These are phyloP conservation scores for Brachyalestes nurse DNA, from an alignment of 2,797 vertebrate genomes.

Conservation along the genomic window DNA sequence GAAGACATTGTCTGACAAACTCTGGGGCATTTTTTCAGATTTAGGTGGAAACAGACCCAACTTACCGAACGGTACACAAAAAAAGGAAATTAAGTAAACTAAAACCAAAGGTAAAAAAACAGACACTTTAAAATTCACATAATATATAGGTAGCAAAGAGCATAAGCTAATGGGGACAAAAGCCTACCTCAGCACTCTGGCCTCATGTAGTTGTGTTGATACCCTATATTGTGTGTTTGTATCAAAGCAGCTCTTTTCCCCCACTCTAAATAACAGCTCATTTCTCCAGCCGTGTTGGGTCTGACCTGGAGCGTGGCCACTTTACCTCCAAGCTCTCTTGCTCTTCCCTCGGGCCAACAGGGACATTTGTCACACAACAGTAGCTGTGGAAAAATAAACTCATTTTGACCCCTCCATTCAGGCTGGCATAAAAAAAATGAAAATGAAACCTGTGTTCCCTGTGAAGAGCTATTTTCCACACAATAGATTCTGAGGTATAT, in stretches of 20 bases:
- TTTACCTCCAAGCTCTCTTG: conserved; percentile 34
- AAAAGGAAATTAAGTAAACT: background rate
- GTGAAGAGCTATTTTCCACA: conserved; percentile 42
- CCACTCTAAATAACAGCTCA: conserved; percentile 50
- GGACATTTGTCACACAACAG: conserved; percentile 62
- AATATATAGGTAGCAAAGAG: background rate
- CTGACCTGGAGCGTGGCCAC: conserved; percentile 33
- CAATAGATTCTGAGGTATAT: conserved; percentile 28
- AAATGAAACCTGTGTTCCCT: conserved; percentile 24
- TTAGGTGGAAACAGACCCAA: background rate
- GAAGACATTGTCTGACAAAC: background rate
- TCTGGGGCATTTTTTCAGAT: background rate
- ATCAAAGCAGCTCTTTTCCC: conserved; percentile 10
- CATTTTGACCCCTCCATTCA: conserved; percentile 1
- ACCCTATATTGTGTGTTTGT: background rate
- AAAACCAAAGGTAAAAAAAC: no score
- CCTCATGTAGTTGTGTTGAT: background rate
- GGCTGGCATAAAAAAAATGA: background rate
- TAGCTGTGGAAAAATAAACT: conserved; percentile 44
- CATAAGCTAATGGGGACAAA: background rate
- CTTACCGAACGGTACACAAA: background rate
- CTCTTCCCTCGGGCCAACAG: conserved; percentile 48
- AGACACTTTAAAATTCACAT: no score
- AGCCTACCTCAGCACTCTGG: conserved; percentile 34
- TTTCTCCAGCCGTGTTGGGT: conserved; percentile 35